Conservation (phyloP, 2,888 invertebrate genomes). For the Prosapia bicincta region DNA sequence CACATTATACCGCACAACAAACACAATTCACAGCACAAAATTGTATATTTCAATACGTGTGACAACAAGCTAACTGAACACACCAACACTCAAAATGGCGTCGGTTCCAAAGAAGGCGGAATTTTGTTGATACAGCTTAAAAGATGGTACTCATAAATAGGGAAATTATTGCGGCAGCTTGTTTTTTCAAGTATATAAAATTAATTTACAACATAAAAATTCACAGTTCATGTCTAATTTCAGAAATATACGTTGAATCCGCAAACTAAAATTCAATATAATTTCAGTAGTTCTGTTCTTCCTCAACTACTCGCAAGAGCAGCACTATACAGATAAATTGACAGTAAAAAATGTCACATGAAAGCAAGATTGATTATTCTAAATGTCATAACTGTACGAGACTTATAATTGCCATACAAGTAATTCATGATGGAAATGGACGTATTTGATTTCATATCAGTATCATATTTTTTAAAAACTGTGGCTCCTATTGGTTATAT, state of each 20-base stretch:
- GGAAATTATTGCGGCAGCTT: background rate
- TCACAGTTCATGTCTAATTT: background rate
- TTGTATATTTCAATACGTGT: slow-evolving; percentile 20
- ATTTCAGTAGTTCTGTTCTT: background rate
- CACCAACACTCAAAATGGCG: slow-evolving; percentile 32
- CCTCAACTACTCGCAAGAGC: background rate
- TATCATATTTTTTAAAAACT: no score
- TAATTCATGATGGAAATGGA: no score
- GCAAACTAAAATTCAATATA: background rate
- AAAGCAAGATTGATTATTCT: background rate
- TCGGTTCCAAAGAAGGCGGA: slow-evolving; percentile 3
- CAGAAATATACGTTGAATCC: background rate
- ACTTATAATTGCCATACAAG: background rate
- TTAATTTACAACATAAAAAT: background rate
- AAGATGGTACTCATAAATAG: background rate
- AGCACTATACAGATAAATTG: slow-evolving; percentile 5
- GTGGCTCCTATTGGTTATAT: no score
- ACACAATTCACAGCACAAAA: background rate
- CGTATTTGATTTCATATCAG: no score
- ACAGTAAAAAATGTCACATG: slow-evolving; percentile 6
- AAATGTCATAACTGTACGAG: background rate
- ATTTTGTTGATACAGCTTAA: background rate
- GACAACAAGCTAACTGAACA: slow-evolving; percentile 28
- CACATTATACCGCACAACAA: background rate
- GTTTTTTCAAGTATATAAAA: background rate